Percentiles rank a stretch among this genome's conserved stretches.
phyloP scores from a whole-genome alignment of 2,888 invertebrate species.

The Siphlonurus alternatus region DNA sequence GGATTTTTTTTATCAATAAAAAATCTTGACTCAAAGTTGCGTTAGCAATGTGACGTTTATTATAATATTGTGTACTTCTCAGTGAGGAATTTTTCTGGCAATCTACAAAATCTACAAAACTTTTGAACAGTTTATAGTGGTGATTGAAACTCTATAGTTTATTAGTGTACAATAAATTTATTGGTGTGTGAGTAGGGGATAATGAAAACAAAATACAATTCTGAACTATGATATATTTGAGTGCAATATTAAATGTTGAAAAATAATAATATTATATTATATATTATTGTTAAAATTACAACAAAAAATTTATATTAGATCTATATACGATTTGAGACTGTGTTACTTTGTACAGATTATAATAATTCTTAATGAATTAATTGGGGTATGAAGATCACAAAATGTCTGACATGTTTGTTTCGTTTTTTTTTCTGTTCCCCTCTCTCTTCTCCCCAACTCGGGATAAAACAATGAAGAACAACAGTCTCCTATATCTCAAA shows the following conservation, averaged over 20 bases:
- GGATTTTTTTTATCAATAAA: no score
- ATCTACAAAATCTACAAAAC: no score
- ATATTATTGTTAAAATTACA: not conserved
- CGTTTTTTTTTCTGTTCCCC: constrained; percentile 2
- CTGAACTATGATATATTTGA: no score
- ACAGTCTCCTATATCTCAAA: constrained; percentile 30
- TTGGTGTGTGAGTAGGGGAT: no score
- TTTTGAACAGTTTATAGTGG: no score
- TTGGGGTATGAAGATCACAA: constrained; percentile 3
- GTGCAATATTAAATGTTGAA: not conserved
- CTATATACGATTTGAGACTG: not conserved
- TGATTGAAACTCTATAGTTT: no score
- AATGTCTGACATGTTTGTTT: constrained; percentile 5
- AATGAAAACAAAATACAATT: no score
- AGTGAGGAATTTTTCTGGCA: no score
- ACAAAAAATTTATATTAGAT: not conserved
- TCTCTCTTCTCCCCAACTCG: constrained; percentile 2
- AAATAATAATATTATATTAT: not conserved
- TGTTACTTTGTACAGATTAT: not conserved
- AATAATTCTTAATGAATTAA: not conserved
- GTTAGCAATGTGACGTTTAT: no score
- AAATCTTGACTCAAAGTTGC: no score
- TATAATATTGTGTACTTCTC: no score
- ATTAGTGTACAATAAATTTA: no score
- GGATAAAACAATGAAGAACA: constrained; percentile 22